Evolutionary conservation across 2,113 vertebrate genomes (phyloP), one percentile per base, ranked within the genome.

Genomic region (Hoplias malabaricus): DNA sequence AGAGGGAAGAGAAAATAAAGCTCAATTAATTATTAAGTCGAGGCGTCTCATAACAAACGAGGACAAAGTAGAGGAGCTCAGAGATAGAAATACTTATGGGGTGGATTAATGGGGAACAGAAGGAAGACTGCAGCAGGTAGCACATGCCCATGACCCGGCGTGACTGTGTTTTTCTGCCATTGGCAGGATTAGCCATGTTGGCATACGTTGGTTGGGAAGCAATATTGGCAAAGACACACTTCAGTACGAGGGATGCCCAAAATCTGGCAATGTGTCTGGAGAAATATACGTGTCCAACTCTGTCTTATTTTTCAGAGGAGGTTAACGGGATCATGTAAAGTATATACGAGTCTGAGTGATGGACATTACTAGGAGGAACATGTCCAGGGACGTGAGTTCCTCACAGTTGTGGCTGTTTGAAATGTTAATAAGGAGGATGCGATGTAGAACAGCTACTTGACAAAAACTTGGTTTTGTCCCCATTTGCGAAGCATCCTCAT

Each of bases 21-120:
- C 81, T 73, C 74, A 84, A 86, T 73, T 79, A 84, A 86, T 82
- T 86, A 86, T 83, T 80, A 78, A 68, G 80, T 82, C 86, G 71
- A 78, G 79, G 82, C 79, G 73, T 87, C 29, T 79, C 50, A 31
- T 73, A 77, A 79, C 71, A 79, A 46, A 59, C n/a, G 75, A 71
- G 65, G 56, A 69, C 23, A 59, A 63, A 33, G 69, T 70, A 61
- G 72, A 69, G 33, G 34, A 4, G 54, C 53, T 68, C 27, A 66
- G 54, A 54, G 73, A 48, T 14, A 75, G 27, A 21, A 57, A 53
- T 62, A 50, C 63, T 38, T 16, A 59, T 12, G 12, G 21, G 69
- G n/a, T n/a, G n/a, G n/a, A 23, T 46, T 62, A 23, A 40, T 16
- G 11, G 9, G 8, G 3, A 56, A 57, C 8, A 25, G 31, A 56